Percentiles rank a stretch among this genome's conserved stretches.
These are phyloP conservation scores for Lichenostomus cassidix DNA, from an alignment of 2,113 vertebrate genomes.

Conservation along the genomic window DNA sequence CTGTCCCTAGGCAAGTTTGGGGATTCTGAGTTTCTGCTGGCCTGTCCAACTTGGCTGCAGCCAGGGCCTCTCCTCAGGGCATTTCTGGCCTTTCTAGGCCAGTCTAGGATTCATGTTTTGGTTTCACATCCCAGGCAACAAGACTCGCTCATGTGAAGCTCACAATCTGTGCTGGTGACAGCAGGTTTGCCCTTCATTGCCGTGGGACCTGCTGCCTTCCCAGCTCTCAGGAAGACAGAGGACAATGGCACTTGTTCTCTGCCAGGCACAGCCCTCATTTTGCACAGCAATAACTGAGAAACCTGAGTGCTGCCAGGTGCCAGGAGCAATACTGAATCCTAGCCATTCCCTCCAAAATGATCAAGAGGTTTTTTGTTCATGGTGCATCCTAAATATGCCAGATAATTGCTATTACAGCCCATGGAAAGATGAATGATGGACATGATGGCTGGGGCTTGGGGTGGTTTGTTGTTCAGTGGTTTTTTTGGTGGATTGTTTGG, in stretches of 20 bases:
- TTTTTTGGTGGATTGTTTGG: neutral
- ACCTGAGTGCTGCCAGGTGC: fast-evolving
- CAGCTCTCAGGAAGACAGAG: neutral
- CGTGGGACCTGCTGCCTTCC: fast-evolving
- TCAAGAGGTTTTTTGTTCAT: neutral
- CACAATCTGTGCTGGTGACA: neutral
- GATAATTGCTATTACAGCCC: neutral
- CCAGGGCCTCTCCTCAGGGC: neutral
- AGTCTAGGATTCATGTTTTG: neutral
- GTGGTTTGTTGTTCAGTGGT: neutral
- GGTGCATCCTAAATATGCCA: neutral
- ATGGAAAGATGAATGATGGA: neutral
- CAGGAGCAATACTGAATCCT: neutral
- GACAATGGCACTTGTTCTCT: fast-evolving
- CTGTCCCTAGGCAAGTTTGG: neutral
- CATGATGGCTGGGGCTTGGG: fast-evolving
- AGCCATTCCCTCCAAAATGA: neutral
- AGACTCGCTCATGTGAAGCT: neutral
- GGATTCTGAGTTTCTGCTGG: neutral
- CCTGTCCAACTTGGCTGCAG: neutral
- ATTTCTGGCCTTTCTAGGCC: neutral
- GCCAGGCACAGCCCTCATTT: neutral
- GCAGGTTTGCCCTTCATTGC: neutral
- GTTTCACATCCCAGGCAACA: neutral
- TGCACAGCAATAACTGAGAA: neutral